These are phyloP conservation scores for Cacatua alba DNA, from an alignment of 2,113 vertebrate genomes.

Conservation along the genomic window DNA sequence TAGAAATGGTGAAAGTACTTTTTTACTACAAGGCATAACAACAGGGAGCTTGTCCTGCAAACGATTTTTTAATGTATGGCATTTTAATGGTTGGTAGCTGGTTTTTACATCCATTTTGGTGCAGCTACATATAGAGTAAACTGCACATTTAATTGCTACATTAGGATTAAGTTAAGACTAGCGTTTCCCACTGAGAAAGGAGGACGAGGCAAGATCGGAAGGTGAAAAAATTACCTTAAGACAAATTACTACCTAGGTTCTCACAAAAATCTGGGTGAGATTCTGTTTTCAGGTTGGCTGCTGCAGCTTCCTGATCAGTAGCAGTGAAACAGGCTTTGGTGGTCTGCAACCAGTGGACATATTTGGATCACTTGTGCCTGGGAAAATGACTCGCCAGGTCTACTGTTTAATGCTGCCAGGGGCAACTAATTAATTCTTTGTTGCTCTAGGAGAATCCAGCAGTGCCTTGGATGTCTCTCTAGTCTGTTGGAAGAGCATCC, in stretches of 20 bases:
- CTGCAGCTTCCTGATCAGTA: background rate
- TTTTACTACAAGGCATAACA: background rate
- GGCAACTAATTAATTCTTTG: background rate
- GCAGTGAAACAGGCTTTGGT: background rate
- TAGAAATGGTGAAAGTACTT: background rate
- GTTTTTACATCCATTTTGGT: background rate
- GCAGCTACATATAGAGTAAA: background rate
- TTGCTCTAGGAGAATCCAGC: background rate
- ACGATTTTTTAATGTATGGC: background rate
- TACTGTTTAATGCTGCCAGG: background rate
- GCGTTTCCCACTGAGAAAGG: background rate
- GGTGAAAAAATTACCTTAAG: background rate
- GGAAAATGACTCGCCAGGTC: background rate
- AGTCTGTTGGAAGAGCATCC: background rate
- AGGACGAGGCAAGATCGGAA: background rate
- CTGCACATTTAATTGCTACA: background rate
- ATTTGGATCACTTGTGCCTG: background rate
- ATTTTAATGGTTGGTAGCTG: background rate
- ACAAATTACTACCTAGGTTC: background rate
- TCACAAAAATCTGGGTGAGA: background rate
- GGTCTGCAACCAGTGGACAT: background rate
- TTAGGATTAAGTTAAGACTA: background rate
- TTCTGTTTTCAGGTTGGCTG: background rate
- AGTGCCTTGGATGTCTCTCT: background rate
- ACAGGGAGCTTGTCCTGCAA: background rate